Base-by-base conservation (phyloP, 2,888 invertebrate genomes). In the Amphipyra berbera region DNA sequence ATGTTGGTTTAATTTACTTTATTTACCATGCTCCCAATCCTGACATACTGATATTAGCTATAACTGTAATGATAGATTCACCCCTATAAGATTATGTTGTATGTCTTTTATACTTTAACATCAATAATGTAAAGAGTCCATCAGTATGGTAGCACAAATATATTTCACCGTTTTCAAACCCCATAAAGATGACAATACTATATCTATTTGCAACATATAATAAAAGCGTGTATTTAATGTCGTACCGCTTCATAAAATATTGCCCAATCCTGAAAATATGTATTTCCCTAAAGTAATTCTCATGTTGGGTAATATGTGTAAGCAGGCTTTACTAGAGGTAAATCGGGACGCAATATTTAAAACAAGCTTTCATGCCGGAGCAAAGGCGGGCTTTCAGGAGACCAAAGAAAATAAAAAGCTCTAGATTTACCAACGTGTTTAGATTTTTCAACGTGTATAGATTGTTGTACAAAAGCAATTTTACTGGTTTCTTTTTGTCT, bases 261-360 rank as follows among this genome's bases (percentile, higher is more conserved):
- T 76, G 76, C 76, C 61, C 79, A 76, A 81, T 82, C 77, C 68
- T 79, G 74, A 80, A 85, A 81, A 84, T 79, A 81, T 80, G 72
- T 82, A 83, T 86, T 85, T 86, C 82, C 83, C 82, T 81, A 77
- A 86, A 87, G 86, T 88, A 83, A 86, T 86, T 87, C 82, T 82
- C 82, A 81, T 87, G 83, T 84, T 82, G 82, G 83, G 85, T 86
- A 86, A 88, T 87, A 86, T 85, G 86, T 86, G 84, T 86, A 86
- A 87, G 84, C 83, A 75, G 85, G 89, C 87, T 91, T 91, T 88
- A 83, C 82, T 83, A 74, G 83, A 21, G 85, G 88, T 88, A 91
- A 91, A 92, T 90, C 89, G 88, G 85, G 84, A 81, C 86, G 88
- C 88, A 90, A 92, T 92, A 93, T 92, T 93, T 92, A 90, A 93